A percentile compares a stretch with the other conserved stretches of the same genome.
Evolutionary conservation across 2,888 invertebrate genomes (phyloP).

Genomic region (Rhagonycha lutea): DNA sequence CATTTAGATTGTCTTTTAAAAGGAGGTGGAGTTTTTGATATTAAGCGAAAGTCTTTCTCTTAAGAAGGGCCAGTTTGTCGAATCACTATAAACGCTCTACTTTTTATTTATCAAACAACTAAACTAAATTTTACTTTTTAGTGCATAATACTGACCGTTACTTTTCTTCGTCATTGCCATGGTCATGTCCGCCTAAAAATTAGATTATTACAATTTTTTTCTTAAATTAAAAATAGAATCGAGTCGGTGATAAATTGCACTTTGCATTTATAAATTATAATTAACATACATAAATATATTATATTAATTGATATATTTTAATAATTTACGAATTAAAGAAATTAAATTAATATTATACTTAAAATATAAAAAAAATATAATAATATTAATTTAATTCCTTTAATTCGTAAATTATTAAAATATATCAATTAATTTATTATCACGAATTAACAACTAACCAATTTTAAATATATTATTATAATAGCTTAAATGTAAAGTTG

Average conservation of each 20-base stretch:
- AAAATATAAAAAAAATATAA: too few species aligned
- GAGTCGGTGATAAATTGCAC: background rate
- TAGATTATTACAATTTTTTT: background rate
- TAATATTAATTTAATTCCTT: too few species aligned
- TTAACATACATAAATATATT: too few species aligned
- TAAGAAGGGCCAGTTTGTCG: background rate
- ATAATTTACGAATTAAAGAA: too few species aligned
- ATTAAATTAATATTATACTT: too few species aligned
- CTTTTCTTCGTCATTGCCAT: background rate
- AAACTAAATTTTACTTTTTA: background rate
- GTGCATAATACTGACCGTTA: background rate
- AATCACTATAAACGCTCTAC: background rate
- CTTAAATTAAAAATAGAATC: background rate
- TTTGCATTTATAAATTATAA: background rate
- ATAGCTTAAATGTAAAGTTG: background rate
- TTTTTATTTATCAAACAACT: background rate
- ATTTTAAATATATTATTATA: too few species aligned
- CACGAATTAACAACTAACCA: too few species aligned
- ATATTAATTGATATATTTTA: too few species aligned
- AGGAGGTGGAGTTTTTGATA: background rate
- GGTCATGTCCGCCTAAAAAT: background rate
- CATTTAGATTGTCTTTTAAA: background rate
- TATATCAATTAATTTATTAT: too few species aligned
- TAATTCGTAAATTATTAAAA: too few species aligned
- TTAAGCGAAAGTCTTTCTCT: conserved; percentile 2